Evolutionary conservation across 2,113 vertebrate genomes (phyloP), one percentile per base, ranked within the genome.

Genomic region (Alligator sinensis): DNA sequence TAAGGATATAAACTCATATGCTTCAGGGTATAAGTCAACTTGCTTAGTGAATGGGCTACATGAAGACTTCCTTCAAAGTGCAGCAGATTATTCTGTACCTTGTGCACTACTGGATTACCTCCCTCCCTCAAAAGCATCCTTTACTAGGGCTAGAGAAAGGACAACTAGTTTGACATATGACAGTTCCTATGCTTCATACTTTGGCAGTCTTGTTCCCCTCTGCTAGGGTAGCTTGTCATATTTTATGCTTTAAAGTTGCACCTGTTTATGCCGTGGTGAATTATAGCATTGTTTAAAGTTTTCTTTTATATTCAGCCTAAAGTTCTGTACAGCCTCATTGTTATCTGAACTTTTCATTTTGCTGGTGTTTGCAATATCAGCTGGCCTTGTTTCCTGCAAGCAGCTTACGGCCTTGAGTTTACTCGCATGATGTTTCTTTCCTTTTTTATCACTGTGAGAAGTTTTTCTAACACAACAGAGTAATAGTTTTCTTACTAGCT

Each of bases 111-210:
- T 34, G 6, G 59, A 70, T 34, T 88, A 47, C 0, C 2, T 3
- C 24, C 30, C 30, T 62, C 77, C 61, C 70, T 47, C 85, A 63
- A 77, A 89, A 81, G 57, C 11, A 47, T n/a, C 1, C 0, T 70
- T n/a, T 1, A 2, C 1, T 1, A n/a, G 72, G 22, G 66, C 59
- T 54, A 0, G 2, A 0, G 38, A 19, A 24, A 5, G 27, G 90
- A 59, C 1, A 25, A 27, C 62, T 75, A 62, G 5, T 59, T 22
- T 0, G 0, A n/a, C 0, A 21, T 34, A 57, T 60, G 77, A 75
- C 80, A 54, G 12, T 58, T 80, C 60, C 60, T 22, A 62, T 47
- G 30, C 27, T 82, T 88, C 38, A 66, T 68, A 77, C 72, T 80
- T 83, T 90, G 59, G 77, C 17, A 21, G 63, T 66, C 64, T 19